Conservation (phyloP, 1,140 invertebrate genomes). For the Diabrotica virgifera region DNA sequence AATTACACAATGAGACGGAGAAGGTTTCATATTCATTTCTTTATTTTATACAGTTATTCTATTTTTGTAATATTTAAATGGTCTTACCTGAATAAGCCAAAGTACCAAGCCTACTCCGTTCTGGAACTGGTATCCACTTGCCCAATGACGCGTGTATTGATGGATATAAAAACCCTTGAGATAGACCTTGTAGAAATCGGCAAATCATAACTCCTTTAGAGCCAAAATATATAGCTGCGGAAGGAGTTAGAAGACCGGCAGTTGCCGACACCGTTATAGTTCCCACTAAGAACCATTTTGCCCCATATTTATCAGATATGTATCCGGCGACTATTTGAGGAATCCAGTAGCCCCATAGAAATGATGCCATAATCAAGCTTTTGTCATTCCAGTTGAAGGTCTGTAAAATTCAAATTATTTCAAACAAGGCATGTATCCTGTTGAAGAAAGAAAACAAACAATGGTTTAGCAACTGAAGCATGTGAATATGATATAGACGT, state of each 20-base stretch:
- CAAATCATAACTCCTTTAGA: conserved; percentile 24
- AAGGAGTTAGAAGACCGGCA: conserved; percentile 38
- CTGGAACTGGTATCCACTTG: conserved; percentile 23
- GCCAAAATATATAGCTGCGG: conserved; percentile 19
- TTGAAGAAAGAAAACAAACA: neutral
- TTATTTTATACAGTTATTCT: too few species aligned
- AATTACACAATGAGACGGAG: too few species aligned
- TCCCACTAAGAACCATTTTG: conserved; percentile 58
- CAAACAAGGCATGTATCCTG: neutral
- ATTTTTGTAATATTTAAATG: too few species aligned
- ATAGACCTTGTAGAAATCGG: conserved; percentile 24
- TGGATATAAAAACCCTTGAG: conserved; percentile 26
- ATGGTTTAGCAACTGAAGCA: neutral
- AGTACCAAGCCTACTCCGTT: conserved; percentile 15
- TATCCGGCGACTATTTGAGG: conserved; percentile 65
- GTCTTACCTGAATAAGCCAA: conserved; percentile 50
- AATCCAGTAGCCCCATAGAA: conserved; percentile 61
- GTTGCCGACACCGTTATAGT: conserved; percentile 54
- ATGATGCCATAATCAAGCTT: conserved; percentile 59
- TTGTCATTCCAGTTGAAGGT: conserved; percentile 50
- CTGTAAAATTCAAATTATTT: conserved; percentile 24
- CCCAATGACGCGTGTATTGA: conserved; percentile 21
- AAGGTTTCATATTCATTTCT: too few species aligned
- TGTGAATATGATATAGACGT: neutral
- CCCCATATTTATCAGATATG: conserved; percentile 61